Conservation (phyloP, 2,797 vertebrate genomes). For the Petrocephalus schoutedeni region DNA sequence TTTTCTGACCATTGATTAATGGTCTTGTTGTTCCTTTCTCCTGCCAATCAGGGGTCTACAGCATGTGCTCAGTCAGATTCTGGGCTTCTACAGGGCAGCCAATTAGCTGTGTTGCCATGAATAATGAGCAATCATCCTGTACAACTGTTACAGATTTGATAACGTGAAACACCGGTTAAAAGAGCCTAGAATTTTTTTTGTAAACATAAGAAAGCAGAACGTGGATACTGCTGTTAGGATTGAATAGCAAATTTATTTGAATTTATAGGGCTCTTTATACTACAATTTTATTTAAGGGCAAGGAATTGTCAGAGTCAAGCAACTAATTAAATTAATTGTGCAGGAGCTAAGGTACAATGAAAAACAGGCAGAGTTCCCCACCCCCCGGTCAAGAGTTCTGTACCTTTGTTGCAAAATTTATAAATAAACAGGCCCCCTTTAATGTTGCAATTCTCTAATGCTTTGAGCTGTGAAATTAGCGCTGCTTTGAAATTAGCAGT, state of each 20-base stretch:
- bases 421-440: background rate
- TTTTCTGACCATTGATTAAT: background rate
- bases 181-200: background rate
- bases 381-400: background rate
- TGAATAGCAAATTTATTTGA: background rate
- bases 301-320: slow-evolving; percentile 5
- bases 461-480: background rate
- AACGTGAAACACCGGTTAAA: background rate
- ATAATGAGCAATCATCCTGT: background rate
- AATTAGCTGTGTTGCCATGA: background rate
- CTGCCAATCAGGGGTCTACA: background rate
- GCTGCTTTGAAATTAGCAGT: background rate
- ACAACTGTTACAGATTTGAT: background rate
- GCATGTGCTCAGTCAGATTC: background rate
- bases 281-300: background rate
- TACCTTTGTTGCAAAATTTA: background rate
- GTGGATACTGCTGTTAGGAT: background rate
- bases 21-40: background rate
- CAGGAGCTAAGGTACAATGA: background rate
- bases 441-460: background rate
- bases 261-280: slow-evolving; percentile 6
- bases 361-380: background rate
- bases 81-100: background rate
- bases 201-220: background rate
- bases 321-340: slow-evolving; percentile 7